A percentile compares a stretch with the other conserved stretches of the same genome.
These are phyloP conservation scores for Odobenus rosmarus DNA, from an alignment of 2,113 vertebrate genomes.

Conservation along the genomic window DNA sequence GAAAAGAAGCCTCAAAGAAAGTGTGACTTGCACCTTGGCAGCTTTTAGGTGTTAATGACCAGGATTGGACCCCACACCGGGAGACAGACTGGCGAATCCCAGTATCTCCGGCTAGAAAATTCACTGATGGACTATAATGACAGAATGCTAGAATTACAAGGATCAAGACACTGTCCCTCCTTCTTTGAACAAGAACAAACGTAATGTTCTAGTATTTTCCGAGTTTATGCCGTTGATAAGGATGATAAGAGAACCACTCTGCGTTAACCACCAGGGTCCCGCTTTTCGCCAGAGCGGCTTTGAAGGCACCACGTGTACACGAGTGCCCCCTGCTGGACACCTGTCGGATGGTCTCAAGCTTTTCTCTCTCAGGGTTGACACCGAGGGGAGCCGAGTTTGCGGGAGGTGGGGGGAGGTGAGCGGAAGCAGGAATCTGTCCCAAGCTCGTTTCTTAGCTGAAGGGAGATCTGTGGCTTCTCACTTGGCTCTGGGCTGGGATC, in stretches of 20 bases:
- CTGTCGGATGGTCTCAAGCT: not conserved
- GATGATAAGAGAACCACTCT: too few species aligned
- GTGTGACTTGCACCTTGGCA: not conserved
- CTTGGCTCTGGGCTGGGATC: not conserved
- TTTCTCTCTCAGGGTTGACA: not conserved
- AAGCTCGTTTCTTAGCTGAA: not conserved
- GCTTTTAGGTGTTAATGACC: not conserved
- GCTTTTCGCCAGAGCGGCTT: not conserved
- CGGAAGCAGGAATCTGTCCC: not conserved
- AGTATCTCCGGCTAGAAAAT: not conserved
- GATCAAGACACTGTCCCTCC: not conserved
- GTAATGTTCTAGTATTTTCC: not conserved
- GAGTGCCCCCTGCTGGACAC: constrained; percentile 44
- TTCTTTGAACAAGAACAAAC: not conserved
- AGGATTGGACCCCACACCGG: not conserved
- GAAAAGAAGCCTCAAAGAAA: not conserved
- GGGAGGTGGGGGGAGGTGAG: accelerated
- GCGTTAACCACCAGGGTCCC: accelerated
- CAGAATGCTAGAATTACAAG: not conserved
- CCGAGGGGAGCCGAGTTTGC: too few species aligned
- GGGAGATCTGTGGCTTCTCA: not conserved
- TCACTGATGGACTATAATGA: not conserved
- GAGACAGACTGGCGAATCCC: not conserved
- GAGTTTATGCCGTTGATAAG: not conserved
- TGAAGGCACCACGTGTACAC: not conserved